phyloP scores from a whole-genome alignment of 1,140 invertebrate genomes.

The Sminthurides bifidus region DNA sequence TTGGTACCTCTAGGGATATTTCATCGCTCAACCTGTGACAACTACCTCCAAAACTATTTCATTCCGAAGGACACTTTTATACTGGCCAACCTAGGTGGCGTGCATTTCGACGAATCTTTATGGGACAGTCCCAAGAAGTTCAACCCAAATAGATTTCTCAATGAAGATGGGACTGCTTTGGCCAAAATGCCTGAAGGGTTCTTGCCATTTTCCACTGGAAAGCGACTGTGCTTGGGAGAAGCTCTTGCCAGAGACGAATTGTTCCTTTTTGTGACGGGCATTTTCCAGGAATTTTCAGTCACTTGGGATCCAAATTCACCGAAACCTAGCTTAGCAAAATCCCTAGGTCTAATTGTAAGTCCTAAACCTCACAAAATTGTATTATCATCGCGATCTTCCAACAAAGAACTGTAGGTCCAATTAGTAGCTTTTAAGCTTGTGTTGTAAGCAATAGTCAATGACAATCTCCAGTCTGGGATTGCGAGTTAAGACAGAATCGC shows the following conservation, averaged over 20 bases:
- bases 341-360: not conserved
- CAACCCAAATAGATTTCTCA: slow-evolving; percentile 40
- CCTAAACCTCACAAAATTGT: slow-evolving; percentile 1
- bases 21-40: slow-evolving; percentile 14
- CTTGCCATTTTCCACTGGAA: slow-evolving; percentile 75
- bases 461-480: too few relatives aligned
- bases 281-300: slow-evolving; percentile 27
- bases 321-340: not conserved
- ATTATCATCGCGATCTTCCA: too few relatives aligned
- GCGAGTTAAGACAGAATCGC: too few relatives aligned
- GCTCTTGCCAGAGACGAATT: slow-evolving; percentile 31
- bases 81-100: slow-evolving; percentile 37
- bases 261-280: slow-evolving; percentile 31
- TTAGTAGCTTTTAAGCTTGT: too few relatives aligned
- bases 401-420: too few relatives aligned
- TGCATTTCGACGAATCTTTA: slow-evolving; percentile 36
- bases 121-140: slow-evolving; percentile 39
- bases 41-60: slow-evolving; percentile 31
- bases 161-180: slow-evolving; percentile 46
- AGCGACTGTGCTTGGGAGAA: slow-evolving; percentile 34
- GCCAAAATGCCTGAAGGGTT: slow-evolving; percentile 64
- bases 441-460: too few relatives aligned
- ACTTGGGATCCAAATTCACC: not conserved
- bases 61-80: slow-evolving; percentile 36
- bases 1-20: slow-evolving; percentile 11